Evolutionary conservation across 2,797 vertebrate genomes (phyloP).

Genomic region (Liasis olivaceus): DNA sequence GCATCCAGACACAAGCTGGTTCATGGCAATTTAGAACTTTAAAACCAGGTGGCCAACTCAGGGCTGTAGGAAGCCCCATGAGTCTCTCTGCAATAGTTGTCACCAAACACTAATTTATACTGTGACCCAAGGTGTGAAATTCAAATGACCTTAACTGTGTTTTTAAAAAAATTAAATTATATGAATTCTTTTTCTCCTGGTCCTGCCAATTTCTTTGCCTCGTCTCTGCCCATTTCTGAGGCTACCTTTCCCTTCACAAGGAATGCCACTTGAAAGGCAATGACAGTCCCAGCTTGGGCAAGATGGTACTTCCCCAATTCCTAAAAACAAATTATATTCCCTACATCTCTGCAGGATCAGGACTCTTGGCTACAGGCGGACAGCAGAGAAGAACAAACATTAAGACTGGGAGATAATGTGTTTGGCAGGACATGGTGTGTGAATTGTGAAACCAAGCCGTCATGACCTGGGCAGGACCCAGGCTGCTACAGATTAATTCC

Average conservation of each 20-base stretch:
- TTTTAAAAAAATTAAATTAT: not conserved
- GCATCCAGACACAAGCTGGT: too few relatives aligned
- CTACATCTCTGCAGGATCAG: not conserved
- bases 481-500: not conserved
- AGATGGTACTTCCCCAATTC: not conserved
- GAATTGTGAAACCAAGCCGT: constrained; percentile 1
- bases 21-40: not conserved
- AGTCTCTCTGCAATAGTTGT: not conserved
- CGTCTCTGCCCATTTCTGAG: not conserved
- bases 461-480: constrained; percentile 1
- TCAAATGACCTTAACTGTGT: not conserved
- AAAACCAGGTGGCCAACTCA: not conserved
- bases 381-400: constrained; percentile 8
- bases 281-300: not conserved
- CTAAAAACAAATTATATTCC: not conserved
- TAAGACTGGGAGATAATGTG: constrained; percentile 1
- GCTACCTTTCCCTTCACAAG: not conserved
- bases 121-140: not conserved
- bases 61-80: too few relatives aligned
- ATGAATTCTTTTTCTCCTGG: not conserved
- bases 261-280: not conserved
- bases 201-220: not conserved
- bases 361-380: not conserved
- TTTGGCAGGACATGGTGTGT: not conserved
- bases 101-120: not conserved